Percentiles rank a stretch among this genome's conserved stretches.
phyloP scores from a whole-genome alignment of 2,113 vertebrate species.

The Jaculus jaculus region DNA sequence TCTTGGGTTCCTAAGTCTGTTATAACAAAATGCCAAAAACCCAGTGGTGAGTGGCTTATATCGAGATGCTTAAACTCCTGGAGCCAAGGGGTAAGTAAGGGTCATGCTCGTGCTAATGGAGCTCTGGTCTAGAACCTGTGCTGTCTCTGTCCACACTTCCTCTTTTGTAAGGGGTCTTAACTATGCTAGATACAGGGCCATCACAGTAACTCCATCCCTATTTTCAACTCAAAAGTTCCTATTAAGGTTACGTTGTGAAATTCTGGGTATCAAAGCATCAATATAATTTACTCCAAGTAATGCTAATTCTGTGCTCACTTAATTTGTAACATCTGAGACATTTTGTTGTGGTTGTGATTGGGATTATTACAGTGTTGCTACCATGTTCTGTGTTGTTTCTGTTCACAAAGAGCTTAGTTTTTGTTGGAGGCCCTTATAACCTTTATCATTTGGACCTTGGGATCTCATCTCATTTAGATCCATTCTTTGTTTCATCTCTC shows the following conservation, averaged over 20 bases:
- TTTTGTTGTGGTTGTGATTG: not conserved
- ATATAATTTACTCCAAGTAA: not conserved
- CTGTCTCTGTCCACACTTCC: not conserved
- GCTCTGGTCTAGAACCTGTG: not conserved
- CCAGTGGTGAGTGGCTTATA: not conserved
- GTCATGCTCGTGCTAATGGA: not conserved
- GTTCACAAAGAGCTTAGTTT: not conserved
- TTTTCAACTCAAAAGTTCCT: not conserved
- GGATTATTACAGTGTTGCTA: not conserved
- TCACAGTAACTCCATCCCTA: not conserved
- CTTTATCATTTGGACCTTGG: conserved; percentile 1
- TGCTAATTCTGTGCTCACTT: not conserved
- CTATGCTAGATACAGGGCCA: not conserved
- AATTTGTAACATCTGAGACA: not conserved
- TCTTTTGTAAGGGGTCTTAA: not conserved
- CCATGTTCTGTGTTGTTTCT: conserved; percentile 5
- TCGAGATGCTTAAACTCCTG: not conserved
- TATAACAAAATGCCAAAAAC: not conserved
- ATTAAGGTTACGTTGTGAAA: not conserved
- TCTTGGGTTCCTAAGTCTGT: conserved; percentile 25
- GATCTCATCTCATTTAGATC: not conserved
- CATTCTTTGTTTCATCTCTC: conserved; percentile 10
- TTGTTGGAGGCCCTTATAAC: not conserved
- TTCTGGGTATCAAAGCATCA: not conserved
- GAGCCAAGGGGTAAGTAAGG: not conserved